phyloP scores from a whole-genome alignment of 2,113 vertebrate genomes.

The Leptocoma aspasia region DNA sequence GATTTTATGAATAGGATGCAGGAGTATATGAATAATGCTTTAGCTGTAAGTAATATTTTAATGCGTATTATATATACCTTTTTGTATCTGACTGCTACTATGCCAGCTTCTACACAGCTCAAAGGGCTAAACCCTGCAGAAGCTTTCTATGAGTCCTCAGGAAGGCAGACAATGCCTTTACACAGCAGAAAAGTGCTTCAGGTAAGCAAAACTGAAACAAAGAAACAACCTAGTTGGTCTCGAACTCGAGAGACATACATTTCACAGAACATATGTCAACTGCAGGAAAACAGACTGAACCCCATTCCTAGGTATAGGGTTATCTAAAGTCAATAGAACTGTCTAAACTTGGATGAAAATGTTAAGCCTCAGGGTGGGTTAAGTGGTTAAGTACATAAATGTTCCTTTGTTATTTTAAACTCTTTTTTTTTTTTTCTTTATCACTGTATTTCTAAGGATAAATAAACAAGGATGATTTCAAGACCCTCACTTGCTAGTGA shows the following conservation, averaged over 20 bases:
- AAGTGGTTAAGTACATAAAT: background rate
- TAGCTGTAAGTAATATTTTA: background rate
- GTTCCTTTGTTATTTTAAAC: background rate
- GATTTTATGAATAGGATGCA: background rate
- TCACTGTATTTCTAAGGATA: background rate
- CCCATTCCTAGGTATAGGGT: background rate
- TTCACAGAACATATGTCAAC: background rate
- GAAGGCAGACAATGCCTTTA: background rate
- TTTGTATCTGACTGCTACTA: background rate
- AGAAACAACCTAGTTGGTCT: background rate
- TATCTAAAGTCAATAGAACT: background rate
- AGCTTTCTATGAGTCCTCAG: background rate
- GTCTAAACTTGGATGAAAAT: background rate
- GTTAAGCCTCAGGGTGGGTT: background rate
- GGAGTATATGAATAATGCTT: background rate
- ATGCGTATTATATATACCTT: background rate
- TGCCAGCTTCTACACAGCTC: background rate
- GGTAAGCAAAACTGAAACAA: constrained; percentile 7
- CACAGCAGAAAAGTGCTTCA: background rate
- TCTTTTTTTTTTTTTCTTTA: background rate
- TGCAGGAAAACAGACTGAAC: background rate
- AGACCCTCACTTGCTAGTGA: background rate
- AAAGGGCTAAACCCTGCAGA: background rate
- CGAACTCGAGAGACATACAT: background rate
- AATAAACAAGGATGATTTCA: background rate